Base-by-base conservation (phyloP, 2,797 vertebrate genomes). In the Mus caroli region DNA sequence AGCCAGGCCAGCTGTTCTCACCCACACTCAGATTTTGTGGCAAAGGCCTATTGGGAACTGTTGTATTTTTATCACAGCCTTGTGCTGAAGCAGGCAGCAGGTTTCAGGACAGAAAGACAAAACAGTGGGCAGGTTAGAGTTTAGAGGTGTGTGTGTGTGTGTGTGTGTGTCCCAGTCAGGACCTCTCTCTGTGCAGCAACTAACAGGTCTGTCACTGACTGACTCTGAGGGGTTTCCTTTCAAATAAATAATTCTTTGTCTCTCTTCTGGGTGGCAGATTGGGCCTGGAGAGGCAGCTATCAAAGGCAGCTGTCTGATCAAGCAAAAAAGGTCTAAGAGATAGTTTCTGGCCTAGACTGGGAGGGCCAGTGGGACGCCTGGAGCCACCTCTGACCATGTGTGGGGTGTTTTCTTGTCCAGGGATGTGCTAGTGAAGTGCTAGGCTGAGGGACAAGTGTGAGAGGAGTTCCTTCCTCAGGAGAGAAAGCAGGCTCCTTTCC, bases 401-500 rank as follows among this genome's bases (percentile, higher is more conserved):
- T 10, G 2, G 4, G 75, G 37, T 60, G 22, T 64, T 77, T 62
- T 89, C 91, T 94, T 87, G 79, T 64, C 79, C 1, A 0, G 58
- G 73, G 67, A 80, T n/a, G 46, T 86, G 34, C 43, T 50, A 91
- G 94, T 80, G 94, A 97, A 92, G 93, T 60, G 60, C 26, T 73
- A 26, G 84, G 80, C 31, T 86, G 64, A 64, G 28, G 62, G 43
- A 50, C 50, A 19, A 50, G 43, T 62, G 28, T 17, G 71, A 5
- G 80, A 88, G 88, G 92, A 96, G 95, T 88, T 94, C 92, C 96
- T 96, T 95, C 95, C 94, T 94, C 56, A 3, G 79, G 95, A 91
- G 92, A 97, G 94, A 97, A 96, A 96, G 85, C 97, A 1, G 92
- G 92, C 92, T 94, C 92, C 95, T 93, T 96, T 95, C 96, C 97